phyloP scores from a whole-genome alignment of 2,113 vertebrate genomes.

The Chionomys nivalis region DNA sequence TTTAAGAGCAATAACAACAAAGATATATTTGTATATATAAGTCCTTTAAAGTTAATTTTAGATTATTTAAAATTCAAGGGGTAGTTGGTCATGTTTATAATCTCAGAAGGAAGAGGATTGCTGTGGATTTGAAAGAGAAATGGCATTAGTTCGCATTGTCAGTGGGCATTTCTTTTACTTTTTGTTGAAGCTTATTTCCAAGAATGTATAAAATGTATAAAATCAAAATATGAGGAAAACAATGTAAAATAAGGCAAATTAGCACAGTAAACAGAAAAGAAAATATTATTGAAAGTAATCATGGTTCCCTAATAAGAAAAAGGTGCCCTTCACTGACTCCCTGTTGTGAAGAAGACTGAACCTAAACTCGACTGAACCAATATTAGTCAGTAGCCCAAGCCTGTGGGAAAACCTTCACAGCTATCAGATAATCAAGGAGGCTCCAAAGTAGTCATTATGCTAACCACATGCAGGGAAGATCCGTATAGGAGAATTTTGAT shows the following conservation, averaged over 20 bases:
- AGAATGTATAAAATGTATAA: not conserved
- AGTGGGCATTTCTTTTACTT: too few species aligned
- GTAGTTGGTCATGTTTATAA: not conserved
- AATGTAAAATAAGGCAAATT: not conserved
- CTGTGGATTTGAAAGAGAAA: not conserved
- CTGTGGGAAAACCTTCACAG: conserved; percentile 23
- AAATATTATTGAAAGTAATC: conserved; percentile 32
- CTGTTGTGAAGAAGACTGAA: conserved; percentile 35
- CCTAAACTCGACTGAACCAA: not conserved
- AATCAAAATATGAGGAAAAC: conserved; percentile 25
- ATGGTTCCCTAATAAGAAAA: conserved; percentile 19
- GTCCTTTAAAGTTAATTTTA: not conserved
- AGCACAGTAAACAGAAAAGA: conserved; percentile 25
- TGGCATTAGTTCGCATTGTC: not conserved
- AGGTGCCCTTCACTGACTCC: conserved; percentile 6
- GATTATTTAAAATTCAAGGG: not conserved
- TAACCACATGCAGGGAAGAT: conserved; percentile 23
- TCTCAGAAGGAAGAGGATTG: not conserved
- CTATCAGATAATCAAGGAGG: conserved; percentile 58
- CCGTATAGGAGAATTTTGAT: not conserved
- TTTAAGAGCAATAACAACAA: not conserved
- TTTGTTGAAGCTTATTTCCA: not conserved
- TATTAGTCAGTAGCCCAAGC: not conserved
- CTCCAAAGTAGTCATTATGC: conserved; percentile 48
- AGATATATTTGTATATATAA: not conserved